phyloP scores from a whole-genome alignment of 2,113 vertebrate species.

The Gobio gobio region DNA sequence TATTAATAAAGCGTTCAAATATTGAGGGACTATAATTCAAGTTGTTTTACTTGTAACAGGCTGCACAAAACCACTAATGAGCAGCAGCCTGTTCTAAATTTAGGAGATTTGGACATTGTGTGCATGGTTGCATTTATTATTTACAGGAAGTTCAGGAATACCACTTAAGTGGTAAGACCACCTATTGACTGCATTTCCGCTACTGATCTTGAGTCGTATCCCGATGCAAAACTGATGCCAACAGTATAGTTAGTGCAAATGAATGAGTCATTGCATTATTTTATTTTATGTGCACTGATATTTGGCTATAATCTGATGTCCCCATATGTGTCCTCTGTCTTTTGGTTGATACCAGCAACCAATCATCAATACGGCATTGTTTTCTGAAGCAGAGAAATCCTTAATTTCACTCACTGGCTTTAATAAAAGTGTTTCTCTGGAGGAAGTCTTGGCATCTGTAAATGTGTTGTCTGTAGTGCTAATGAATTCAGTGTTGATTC shows the following conservation, averaged over 20 bases:
- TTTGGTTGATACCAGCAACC: neutral
- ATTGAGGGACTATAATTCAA: neutral
- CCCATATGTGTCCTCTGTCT: neutral
- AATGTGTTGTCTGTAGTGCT: slow-evolving; percentile 8
- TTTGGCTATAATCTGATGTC: neutral
- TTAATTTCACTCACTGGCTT: neutral
- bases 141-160: slow-evolving; percentile 10
- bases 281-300: neutral
- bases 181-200: neutral
- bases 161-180: neutral
- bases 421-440: neutral
- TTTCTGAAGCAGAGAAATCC: neutral
- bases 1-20: neutral
- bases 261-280: neutral
- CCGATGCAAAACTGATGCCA: slow-evolving; percentile 27
- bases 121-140: slow-evolving; percentile 8
- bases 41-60: neutral
- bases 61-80: neutral
- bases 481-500: slow-evolving; percentile 11
- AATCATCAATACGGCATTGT: too few relatives aligned
- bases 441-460: neutral
- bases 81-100: neutral
- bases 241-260: slow-evolving; percentile 17
- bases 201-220: slow-evolving; percentile 27
- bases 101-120: neutral